Base-by-base conservation (phyloP, 92 coral and sea anemone species). In the Phenganax marumi region DNA sequence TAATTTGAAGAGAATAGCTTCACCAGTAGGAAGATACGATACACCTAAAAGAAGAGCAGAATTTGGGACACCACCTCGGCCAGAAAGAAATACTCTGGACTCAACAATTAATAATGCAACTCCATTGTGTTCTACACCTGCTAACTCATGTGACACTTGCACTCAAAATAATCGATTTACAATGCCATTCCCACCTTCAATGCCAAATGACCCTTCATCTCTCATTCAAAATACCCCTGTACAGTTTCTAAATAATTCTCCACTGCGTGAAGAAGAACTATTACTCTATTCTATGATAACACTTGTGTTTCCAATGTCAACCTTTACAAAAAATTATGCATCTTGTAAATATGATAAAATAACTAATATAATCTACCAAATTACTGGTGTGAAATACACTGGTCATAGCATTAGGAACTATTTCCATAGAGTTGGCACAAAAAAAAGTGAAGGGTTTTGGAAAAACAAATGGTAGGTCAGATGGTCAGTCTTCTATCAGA, bases 371-470 rank as follows among this genome's bases (percentile, higher is more conserved):
- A 83, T 83, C 51, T 68, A 70, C 50, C 19, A 69, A 18, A 77
- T 83, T 25, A 66, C 60, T 12, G 73, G 81, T 43, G 68, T 83
- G 14, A 83, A 83, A 49, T 83, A 70, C 73, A 83, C 70, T 16
- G 13, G 22, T 12, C 52, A 52, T 52, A 83, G 81, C 51, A 66
- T 83, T 48, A 52, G 86, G 46, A 50, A n/a, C 25, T 83, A 83
- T 61, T 83, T 83, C 76, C 18, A 69, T 39, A 24, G 80, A 26
- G 81, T 83, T 60, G 22, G 70, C 18, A 83, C 51, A 26, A 52
- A 83, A 83, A 48, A 18, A 17, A 19, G 80, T 73, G 12, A 83
- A 48, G 61, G 81, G 86, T 83, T 13, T 83, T 83, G 87, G 82
- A 56, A 75, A 84, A 84, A 84, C 26, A 50, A 83, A 73, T 16